A percentile compares a stretch with the other conserved stretches of the same genome.
phyloP scores from a whole-genome alignment of 2,113 vertebrate genomes.

The Malaclemys terrapin region DNA sequence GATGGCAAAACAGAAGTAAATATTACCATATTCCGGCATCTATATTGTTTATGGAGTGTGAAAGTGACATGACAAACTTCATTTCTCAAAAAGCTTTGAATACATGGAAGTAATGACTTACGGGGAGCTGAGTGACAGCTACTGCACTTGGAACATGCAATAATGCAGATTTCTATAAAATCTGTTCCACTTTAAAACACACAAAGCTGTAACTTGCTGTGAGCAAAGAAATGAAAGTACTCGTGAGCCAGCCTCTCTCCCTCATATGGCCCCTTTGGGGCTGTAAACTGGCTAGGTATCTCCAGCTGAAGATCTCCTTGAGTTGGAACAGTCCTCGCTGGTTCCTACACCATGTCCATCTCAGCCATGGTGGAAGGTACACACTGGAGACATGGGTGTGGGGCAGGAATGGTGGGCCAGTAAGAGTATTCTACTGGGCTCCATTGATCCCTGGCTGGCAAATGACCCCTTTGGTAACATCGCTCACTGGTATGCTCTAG shows the following conservation, averaged over 20 bases:
- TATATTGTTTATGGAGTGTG: conserved; percentile 4
- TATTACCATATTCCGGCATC: conserved; percentile 17
- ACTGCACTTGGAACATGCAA: background rate
- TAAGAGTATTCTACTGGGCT: background rate
- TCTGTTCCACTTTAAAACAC: background rate
- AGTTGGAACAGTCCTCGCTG: background rate
- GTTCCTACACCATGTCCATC: background rate
- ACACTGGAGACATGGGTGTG: background rate
- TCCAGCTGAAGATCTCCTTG: background rate
- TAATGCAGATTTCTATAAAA: background rate
- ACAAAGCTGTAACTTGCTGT: background rate
- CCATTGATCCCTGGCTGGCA: background rate
- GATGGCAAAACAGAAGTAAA: conserved; percentile 63
- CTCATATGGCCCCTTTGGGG: background rate
- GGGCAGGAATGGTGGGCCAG: background rate
- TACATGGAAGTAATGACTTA: conserved; percentile 43
- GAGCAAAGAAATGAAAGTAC: fast-evolving
- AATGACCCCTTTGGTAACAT: background rate
- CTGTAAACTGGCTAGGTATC: background rate
- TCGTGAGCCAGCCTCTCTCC: fast-evolving
- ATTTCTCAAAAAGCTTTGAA: conserved; percentile 44
- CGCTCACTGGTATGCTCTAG: background rate
- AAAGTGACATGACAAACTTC: conserved; percentile 30
- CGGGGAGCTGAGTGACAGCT: background rate
- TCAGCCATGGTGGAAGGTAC: background rate